phyloP scores from a whole-genome alignment of 2,888 invertebrate species.

The Habrosyne pyritoides region DNA sequence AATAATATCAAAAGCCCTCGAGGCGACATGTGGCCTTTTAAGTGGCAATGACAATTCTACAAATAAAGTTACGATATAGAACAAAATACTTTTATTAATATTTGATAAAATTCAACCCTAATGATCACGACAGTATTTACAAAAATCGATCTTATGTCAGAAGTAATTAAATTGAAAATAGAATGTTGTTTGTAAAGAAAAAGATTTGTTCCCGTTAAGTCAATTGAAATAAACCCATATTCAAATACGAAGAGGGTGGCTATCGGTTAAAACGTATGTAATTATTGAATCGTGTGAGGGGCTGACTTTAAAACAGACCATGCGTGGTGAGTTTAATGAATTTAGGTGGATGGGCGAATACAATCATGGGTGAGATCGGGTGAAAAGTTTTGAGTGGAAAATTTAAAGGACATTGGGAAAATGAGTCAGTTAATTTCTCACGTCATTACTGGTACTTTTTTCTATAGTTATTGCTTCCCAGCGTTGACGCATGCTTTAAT shows the following conservation, averaged over 20 bases:
- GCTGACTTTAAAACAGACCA: conserved; percentile 61
- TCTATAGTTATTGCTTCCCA: no score
- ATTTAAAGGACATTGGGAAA: conserved; percentile 23
- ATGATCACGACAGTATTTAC: conserved; percentile 9
- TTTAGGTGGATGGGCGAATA: conserved; percentile 64
- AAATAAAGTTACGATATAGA: conserved; percentile 78
- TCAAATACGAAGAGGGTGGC: conserved; percentile 75
- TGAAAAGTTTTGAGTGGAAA: conserved; percentile 41
- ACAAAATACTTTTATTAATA: conserved; percentile 67
- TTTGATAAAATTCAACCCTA: conserved; percentile 46
- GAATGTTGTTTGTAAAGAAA: conserved; percentile 6
- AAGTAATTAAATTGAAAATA: conserved; percentile 23
- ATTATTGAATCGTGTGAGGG: conserved; percentile 69
- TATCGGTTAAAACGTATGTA: conserved; percentile 80
- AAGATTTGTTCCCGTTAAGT: conserved; percentile 50
- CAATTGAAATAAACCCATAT: conserved; percentile 78
- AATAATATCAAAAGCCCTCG: conserved; percentile 72
- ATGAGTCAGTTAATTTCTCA: background rate
- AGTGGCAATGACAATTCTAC: conserved; percentile 82
- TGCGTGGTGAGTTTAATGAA: conserved; percentile 76
- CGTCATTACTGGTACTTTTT: background rate
- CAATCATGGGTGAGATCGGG: conserved; percentile 47
- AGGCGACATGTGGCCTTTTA: conserved; percentile 81
- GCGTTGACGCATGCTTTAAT: no score
- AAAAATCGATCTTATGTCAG: conserved; percentile 16